Percentiles rank a stretch among this genome's conserved stretches.
Evolutionary conservation across 2,113 vertebrate genomes (phyloP).

Genomic region (Sceloporus tristichus): DNA sequence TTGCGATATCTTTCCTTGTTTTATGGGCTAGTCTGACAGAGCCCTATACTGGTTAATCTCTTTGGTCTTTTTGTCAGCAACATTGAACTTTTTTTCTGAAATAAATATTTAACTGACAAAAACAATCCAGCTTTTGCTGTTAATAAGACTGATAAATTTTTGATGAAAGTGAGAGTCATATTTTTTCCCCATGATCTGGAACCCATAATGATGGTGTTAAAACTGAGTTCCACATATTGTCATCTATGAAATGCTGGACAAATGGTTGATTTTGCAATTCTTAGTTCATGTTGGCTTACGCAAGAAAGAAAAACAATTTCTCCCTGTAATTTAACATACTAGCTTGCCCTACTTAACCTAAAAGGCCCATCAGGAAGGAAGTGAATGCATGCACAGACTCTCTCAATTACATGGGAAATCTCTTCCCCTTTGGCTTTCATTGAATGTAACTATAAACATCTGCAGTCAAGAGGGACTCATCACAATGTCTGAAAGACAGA

Average conservation of each 20-base stretch:
- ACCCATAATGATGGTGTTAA: no score
- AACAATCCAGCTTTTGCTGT: neutral
- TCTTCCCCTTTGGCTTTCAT: neutral
- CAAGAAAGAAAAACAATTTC: no score
- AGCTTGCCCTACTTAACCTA: conserved; percentile 20
- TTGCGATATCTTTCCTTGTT: no score
- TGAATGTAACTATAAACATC: neutral
- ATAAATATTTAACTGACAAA: neutral
- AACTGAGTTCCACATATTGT: neutral
- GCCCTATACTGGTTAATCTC: no score
- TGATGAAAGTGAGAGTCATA: neutral
- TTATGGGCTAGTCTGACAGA: no score
- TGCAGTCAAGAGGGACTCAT: neutral
- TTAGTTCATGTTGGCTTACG: neutral
- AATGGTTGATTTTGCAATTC: neutral
- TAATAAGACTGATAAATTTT: neutral
- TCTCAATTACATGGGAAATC: conserved; percentile 8
- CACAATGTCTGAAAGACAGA: neutral
- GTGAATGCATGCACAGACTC: neutral
- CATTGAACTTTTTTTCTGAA: no score
- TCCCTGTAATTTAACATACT: neutral
- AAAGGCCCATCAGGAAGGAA: neutral
- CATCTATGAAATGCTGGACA: neutral
- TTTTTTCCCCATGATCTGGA: no score
- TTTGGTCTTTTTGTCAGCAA: no score